Evolutionary conservation across 2,113 vertebrate species (phyloP).

Genomic region (Tragulus kanchil): DNA sequence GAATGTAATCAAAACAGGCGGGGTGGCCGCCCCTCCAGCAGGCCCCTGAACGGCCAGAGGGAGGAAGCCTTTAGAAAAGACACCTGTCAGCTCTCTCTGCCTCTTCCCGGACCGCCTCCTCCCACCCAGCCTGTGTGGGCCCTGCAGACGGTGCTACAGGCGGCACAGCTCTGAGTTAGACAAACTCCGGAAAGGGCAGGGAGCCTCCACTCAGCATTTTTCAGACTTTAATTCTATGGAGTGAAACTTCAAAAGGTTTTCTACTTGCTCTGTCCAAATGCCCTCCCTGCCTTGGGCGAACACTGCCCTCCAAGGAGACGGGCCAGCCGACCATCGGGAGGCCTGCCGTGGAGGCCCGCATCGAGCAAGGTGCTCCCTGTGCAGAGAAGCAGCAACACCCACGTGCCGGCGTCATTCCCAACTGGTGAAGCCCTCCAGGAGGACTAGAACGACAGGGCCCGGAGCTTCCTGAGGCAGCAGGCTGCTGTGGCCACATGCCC

Average conservation of each 20-base stretch:
- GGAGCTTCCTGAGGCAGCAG: rapidly evolving
- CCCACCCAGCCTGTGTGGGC: background rate
- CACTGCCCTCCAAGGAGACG: background rate
- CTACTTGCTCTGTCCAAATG: background rate
- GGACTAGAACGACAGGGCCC: rapidly evolving
- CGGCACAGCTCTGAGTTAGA: background rate
- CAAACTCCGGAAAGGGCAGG: background rate
- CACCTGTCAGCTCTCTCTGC: rapidly evolving
- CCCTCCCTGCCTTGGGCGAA: background rate
- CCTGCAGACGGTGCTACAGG: background rate
- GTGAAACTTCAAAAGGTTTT: background rate
- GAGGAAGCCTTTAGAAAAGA: rapidly evolving
- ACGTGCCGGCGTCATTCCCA: background rate
- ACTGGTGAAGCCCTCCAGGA: no score
- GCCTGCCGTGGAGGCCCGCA: background rate
- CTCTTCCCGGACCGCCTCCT: rapidly evolving
- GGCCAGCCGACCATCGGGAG: rapidly evolving
- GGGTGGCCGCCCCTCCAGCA: rapidly evolving
- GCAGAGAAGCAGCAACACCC: background rate
- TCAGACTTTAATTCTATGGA: conserved; percentile 2
- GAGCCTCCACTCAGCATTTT: background rate
- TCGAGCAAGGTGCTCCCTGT: rapidly evolving
- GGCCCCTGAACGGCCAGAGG: background rate
- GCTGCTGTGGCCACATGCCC: background rate
- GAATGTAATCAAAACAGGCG: rapidly evolving